Percentiles rank a stretch among this genome's conserved stretches.
phyloP scores from a whole-genome alignment of 2,888 invertebrate genomes.

The Eupithecia vulgata region DNA sequence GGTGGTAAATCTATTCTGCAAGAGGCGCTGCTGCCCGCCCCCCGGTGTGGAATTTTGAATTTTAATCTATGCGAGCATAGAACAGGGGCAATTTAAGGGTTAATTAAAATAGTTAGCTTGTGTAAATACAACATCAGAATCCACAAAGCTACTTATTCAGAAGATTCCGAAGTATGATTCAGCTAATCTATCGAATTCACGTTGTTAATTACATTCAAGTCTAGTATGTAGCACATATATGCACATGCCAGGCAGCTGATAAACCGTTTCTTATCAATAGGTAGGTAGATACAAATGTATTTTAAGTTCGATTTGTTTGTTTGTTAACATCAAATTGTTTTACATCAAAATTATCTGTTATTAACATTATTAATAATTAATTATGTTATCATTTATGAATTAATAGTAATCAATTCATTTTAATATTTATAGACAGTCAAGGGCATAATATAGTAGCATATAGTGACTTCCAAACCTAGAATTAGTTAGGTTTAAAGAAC shows the following conservation, averaged over 20 bases:
- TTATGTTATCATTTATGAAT: neutral
- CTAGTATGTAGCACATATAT: neutral
- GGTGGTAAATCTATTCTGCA: too few species aligned
- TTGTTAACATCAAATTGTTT: neutral
- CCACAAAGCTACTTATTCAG: neutral
- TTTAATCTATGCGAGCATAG: too few species aligned
- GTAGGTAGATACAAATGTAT: neutral
- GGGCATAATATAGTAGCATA: too few species aligned
- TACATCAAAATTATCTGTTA: neutral
- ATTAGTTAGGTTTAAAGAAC: too few species aligned
- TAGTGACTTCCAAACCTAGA: too few species aligned
- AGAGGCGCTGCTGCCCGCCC: too few species aligned
- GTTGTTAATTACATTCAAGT: neutral
- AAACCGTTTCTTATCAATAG: neutral
- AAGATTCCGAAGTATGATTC: neutral
- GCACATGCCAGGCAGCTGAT: neutral
- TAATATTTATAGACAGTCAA: neutral
- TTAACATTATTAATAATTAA: neutral
- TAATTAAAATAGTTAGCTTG: too few species aligned
- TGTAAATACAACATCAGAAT: neutral
- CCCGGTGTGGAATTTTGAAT: too few species aligned
- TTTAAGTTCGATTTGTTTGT: neutral
- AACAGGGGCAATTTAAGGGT: too few species aligned
- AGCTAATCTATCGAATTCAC: neutral
- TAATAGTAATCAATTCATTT: neutral